These are phyloP conservation scores for Actenoides hombroni DNA, from an alignment of 2,113 vertebrate genomes.

Conservation along the genomic window DNA sequence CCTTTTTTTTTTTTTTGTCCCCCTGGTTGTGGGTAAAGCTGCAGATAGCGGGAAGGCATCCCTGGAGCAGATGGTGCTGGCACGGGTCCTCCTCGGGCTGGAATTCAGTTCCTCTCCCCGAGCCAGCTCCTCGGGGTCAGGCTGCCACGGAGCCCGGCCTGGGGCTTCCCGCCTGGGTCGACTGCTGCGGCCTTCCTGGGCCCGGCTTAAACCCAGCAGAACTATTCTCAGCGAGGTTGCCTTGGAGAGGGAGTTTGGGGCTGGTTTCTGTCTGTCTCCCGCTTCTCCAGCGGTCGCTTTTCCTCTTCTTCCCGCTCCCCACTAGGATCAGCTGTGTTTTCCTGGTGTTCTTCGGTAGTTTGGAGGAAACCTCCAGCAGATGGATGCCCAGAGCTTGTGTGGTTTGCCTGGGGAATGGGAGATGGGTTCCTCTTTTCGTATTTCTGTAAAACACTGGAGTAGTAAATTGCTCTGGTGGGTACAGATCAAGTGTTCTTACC, in stretches of 20 bases:
- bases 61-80: conserved; percentile 57
- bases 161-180: neutral
- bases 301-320: neutral
- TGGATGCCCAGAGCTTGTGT: neutral
- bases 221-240: accelerated
- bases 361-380: neutral
- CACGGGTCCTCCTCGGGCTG: neutral
- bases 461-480: accelerated
- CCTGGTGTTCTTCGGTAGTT: neutral
- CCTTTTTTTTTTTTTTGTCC: neutral
- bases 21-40: neutral
- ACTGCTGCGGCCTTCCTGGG: neutral
- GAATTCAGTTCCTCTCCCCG: neutral
- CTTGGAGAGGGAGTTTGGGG: neutral
- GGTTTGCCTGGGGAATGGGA: accelerated
- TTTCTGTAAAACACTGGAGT: neutral
- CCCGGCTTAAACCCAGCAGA: neutral
- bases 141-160: neutral
- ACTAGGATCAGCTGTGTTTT: neutral
- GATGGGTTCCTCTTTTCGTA: neutral
- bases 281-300: accelerated
- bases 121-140: neutral
- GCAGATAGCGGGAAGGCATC: neutral
- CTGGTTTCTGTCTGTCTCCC: neutral
- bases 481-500: neutral